Conservation (phyloP, 2,113 vertebrate genomes). For the Gymnobelideus leadbeateri region DNA sequence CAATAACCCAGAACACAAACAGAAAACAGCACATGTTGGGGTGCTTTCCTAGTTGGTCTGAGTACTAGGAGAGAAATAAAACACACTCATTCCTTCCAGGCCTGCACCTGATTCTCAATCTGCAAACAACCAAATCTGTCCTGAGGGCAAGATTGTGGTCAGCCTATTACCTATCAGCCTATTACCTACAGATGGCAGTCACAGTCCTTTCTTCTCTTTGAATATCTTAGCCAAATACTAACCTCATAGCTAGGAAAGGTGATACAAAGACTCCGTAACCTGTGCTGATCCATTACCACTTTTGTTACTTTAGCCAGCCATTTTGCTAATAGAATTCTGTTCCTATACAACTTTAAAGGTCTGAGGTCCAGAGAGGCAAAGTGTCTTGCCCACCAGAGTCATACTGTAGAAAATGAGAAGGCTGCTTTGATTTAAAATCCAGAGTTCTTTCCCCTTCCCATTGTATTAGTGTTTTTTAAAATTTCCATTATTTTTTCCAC, state of each 20-base stretch:
- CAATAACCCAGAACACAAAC: neutral
- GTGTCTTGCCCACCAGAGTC: neutral
- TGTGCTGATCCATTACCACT: neutral
- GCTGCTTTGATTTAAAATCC: neutral
- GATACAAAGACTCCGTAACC: neutral
- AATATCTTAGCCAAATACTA: neutral
- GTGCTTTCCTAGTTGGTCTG: neutral
- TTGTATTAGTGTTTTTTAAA: neutral
- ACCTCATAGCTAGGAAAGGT: neutral
- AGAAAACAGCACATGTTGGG: neutral
- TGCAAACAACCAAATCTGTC: neutral
- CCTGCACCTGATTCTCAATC: neutral
- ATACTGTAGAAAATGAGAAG: neutral
- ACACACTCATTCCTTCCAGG: neutral
- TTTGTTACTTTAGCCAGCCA: neutral
- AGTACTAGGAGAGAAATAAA: neutral
- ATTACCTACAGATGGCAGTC: neutral
- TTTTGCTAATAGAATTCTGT: neutral
- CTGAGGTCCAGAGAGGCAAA: neutral
- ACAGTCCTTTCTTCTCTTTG: neutral
- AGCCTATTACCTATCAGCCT: neutral
- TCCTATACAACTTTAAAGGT: neutral
- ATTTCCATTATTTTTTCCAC: neutral
- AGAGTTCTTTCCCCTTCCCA: neutral
- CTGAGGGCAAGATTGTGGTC: neutral